Conservation (phyloP, 2,113 vertebrate species). For the Oncorhynchus gorbuscha region DNA sequence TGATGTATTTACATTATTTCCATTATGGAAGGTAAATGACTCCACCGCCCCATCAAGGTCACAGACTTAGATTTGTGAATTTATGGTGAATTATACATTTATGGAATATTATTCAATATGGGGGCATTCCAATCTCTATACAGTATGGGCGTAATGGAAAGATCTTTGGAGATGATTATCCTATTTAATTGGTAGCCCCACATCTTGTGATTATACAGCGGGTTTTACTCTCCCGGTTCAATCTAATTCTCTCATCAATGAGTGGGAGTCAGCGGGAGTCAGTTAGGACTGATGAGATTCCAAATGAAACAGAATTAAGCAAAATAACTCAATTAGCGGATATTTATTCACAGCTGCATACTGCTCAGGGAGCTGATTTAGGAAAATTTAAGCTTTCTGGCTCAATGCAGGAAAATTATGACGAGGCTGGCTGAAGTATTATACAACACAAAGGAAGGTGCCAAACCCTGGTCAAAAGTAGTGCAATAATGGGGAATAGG, state of each 20-base stretch:
- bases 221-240: slow-evolving; percentile 52
- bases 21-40: slow-evolving; percentile 25
- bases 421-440: too few species aligned
- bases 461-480: too few species aligned
- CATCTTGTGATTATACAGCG: slow-evolving; percentile 42
- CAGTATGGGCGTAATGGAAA: slow-evolving; percentile 47
- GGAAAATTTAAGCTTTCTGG: too few species aligned
- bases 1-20: slow-evolving; percentile 21
- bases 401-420: too few species aligned
- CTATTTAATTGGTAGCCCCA: slow-evolving; percentile 57
- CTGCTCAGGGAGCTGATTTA: slow-evolving; percentile 49
- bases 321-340: slow-evolving; percentile 60
- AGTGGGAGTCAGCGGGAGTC: slow-evolving; percentile 39
- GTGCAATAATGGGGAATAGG: too few species aligned
- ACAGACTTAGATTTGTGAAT: slow-evolving; percentile 41
- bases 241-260: slow-evolving; percentile 59
- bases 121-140: slow-evolving; percentile 45
- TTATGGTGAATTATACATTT: slow-evolving; percentile 27
- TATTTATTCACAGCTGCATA: slow-evolving; percentile 59
- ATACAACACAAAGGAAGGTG: too few species aligned
- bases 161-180: slow-evolving; percentile 51
- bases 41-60: slow-evolving; percentile 48
- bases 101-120: slow-evolving; percentile 28
- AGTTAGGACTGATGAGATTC: slow-evolving; percentile 39
- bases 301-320: slow-evolving; percentile 49